Evolutionary conservation across 2,888 invertebrate species (phyloP).

Genomic region (Aspidiotus rigidus): DNA sequence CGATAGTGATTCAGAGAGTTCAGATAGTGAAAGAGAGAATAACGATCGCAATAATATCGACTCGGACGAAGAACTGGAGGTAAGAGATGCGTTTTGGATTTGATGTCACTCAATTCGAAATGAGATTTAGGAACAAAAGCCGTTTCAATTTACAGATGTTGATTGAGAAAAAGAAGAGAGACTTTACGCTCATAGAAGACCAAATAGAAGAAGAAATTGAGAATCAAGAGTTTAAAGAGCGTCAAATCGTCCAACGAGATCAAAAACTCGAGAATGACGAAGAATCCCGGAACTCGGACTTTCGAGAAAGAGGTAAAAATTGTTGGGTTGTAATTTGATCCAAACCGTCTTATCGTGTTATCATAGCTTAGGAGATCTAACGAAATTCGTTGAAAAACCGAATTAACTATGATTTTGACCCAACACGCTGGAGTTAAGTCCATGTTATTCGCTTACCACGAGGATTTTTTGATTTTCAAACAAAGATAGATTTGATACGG

Average conservation of each 20-base stretch:
- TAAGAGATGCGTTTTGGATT: not conserved
- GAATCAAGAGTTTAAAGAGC: slow-evolving; percentile 18
- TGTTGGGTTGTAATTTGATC: too few relatives aligned
- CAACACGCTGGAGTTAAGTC: too few relatives aligned
- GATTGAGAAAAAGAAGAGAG: slow-evolving; percentile 27
- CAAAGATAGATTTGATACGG: too few relatives aligned
- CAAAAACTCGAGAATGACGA: slow-evolving; percentile 15
- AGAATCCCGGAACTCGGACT: not conserved
- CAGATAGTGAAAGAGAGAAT: slow-evolving; percentile 17
- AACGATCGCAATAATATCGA: slow-evolving; percentile 11
- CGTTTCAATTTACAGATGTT: slow-evolving; percentile 7
- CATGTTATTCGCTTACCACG: too few relatives aligned
- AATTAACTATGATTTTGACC: too few relatives aligned
- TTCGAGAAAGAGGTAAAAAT: slow-evolving; percentile 2
- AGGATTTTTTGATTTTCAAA: too few relatives aligned
- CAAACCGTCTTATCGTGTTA: too few relatives aligned
- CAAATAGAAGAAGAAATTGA: slow-evolving; percentile 28
- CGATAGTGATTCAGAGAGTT: slow-evolving; percentile 22
- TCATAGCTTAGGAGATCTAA: too few relatives aligned
- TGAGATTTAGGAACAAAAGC: not conserved
- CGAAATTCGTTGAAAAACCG: too few relatives aligned
- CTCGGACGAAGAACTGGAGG: slow-evolving; percentile 31
- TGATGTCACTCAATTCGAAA: not conserved
- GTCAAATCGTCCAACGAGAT: slow-evolving; percentile 21
- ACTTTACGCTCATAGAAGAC: slow-evolving; percentile 21